Evolutionary conservation across 1,140 invertebrate species (phyloP).

Genomic region (Ceratitis capitata): DNA sequence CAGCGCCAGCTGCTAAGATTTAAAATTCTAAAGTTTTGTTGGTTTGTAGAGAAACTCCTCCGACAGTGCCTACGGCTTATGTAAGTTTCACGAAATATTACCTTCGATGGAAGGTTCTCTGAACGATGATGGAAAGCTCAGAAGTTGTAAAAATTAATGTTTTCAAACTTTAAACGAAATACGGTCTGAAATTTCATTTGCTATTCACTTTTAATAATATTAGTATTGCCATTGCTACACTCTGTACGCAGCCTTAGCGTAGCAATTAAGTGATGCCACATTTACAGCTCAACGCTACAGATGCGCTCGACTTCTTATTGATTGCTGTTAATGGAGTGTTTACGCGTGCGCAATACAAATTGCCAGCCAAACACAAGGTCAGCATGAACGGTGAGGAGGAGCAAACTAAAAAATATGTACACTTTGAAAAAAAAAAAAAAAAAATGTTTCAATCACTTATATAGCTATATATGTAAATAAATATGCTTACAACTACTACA

Average conservation of each 20-base stretch:
- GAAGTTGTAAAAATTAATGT: too few species aligned
- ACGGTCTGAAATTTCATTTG: too few species aligned
- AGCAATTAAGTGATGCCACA: background rate
- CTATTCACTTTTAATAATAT: too few species aligned
- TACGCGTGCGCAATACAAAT: background rate
- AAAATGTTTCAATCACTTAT: background rate
- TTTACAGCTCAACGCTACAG: background rate
- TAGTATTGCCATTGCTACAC: too few species aligned
- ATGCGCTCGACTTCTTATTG: background rate
- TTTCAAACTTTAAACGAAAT: too few species aligned
- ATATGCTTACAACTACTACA: background rate
- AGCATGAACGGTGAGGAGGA: background rate
- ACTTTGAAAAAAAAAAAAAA: background rate
- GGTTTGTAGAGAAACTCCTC: too few species aligned
- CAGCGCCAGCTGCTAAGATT: too few species aligned
- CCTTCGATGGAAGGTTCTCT: too few species aligned
- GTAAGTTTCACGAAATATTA: too few species aligned
- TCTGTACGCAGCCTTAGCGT: background rate
- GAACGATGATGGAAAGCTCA: too few species aligned
- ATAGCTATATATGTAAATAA: background rate
- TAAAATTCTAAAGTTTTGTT: too few species aligned
- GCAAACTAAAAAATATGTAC: background rate
- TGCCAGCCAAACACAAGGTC: background rate
- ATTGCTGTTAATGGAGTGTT: background rate
- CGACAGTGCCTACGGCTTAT: too few species aligned